These are phyloP conservation scores for Parapristionchus giblindavisi DNA, from an alignment of 2,888 invertebrate species.

Conservation along the genomic window DNA sequence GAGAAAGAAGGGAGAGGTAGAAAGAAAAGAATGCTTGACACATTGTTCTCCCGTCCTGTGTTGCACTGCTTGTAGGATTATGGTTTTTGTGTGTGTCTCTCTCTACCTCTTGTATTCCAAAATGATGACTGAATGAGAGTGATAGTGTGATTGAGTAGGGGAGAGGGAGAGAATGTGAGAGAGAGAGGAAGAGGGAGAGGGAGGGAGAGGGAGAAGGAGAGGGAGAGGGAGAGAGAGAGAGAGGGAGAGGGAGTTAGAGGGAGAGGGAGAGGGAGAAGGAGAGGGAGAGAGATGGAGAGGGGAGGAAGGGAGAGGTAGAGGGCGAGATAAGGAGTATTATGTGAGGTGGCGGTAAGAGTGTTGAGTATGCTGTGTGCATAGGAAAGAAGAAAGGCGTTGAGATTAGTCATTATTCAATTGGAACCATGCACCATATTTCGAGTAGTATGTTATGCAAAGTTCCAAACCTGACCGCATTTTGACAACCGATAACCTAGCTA, in stretches of 20 bases:
- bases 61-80: neutral
- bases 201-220: neutral
- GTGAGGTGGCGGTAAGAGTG: neutral
- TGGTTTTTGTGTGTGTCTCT: neutral
- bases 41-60: neutral
- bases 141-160: neutral
- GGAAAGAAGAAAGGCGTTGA: neutral
- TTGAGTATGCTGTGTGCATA: neutral
- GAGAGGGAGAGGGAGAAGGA: neutral
- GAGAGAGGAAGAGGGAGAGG: neutral
- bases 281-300: neutral
- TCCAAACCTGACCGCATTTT: no score
- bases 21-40: neutral
- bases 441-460: no score
- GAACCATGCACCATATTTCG: no score
- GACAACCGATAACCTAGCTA: no score
- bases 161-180: slow-evolving; percentile 1
- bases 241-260: neutral
- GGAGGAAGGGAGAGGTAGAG: neutral
- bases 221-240: neutral
- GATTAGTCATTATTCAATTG: no score
- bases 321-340: neutral
- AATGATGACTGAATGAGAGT: neutral
- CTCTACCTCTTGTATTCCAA: neutral
- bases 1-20: neutral